A percentile compares a stretch with the other conserved stretches of the same genome.
Conservation (phyloP, 64 coral and sea anemone genomes). For the Montipora cactus region DNA sequence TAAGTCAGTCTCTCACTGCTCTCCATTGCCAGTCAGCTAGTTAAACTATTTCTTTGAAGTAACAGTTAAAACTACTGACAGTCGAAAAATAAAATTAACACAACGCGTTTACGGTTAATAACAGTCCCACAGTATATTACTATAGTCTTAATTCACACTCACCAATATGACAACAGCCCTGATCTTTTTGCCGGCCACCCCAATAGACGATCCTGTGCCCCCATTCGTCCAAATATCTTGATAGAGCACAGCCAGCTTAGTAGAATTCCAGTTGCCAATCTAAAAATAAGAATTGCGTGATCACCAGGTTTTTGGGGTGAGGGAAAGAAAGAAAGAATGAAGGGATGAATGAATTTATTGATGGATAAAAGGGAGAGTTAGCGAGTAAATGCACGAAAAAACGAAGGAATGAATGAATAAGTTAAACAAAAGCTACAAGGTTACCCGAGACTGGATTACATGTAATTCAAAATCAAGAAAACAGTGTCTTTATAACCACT, state of each 20-base stretch:
- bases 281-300: not conserved
- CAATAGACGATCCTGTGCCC: not conserved
- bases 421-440: too few species aligned
- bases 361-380: not conserved
- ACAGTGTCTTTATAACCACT: too few species aligned
- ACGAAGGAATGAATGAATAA: not conserved
- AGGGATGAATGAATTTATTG: not conserved
- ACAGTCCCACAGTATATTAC: not conserved
- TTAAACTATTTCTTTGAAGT: too few species aligned
- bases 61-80: too few species aligned
- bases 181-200: not conserved
- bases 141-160: not conserved
- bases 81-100: too few species aligned
- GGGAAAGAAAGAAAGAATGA: not conserved
- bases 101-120: too few species aligned
- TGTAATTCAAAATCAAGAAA: too few species aligned
- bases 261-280: constrained; percentile 48
- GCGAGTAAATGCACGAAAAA: not conserved
- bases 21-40: too few species aligned
- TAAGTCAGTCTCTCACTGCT: too few species aligned
- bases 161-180: constrained; percentile 3
- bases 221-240: not conserved
- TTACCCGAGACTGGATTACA: too few species aligned
- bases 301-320: not conserved
- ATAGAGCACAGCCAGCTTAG: constrained; percentile 1